These are phyloP conservation scores for Cromileptes altivelis DNA, from an alignment of 2,113 vertebrate genomes.

Conservation along the genomic window DNA sequence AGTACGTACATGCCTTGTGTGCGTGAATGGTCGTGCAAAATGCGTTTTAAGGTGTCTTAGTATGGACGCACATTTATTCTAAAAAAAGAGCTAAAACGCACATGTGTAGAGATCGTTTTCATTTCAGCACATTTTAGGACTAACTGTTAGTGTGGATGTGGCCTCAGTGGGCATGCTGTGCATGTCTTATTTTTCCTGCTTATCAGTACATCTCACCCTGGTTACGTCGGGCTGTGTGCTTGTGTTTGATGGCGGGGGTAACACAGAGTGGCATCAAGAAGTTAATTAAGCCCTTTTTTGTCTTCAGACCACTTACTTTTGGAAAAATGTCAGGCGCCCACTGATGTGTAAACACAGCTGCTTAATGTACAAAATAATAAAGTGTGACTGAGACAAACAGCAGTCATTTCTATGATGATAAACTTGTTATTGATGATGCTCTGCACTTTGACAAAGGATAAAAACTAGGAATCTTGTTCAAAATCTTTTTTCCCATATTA, in stretches of 20 bases:
- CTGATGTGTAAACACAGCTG: conserved; percentile 62
- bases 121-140: too few species aligned
- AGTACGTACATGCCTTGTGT: too few species aligned
- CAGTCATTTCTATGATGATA: conserved; percentile 32
- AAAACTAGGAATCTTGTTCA: conserved; percentile 34
- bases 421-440: conserved; percentile 32
- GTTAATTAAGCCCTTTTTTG: conserved; percentile 67
- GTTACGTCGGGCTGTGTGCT: conserved; percentile 13
- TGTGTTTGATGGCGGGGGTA: conserved; percentile 8
- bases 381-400: conserved; percentile 65
- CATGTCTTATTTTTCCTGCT: conserved; percentile 3
- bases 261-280: conserved; percentile 46
- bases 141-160: too few species aligned
- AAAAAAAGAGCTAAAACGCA: too few species aligned
- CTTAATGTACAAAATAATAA: conserved; percentile 69
- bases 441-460: conserved; percentile 20
- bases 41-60: too few species aligned
- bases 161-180: neutral
- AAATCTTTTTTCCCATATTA: conserved; percentile 4
- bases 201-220: conserved; percentile 29
- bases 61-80: too few species aligned
- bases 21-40: too few species aligned
- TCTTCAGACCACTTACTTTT: conserved; percentile 65
- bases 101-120: too few species aligned
- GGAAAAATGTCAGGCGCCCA: conserved; percentile 60